Base-by-base conservation (phyloP, 2,888 invertebrate species). In the Spodoptera littoralis region DNA sequence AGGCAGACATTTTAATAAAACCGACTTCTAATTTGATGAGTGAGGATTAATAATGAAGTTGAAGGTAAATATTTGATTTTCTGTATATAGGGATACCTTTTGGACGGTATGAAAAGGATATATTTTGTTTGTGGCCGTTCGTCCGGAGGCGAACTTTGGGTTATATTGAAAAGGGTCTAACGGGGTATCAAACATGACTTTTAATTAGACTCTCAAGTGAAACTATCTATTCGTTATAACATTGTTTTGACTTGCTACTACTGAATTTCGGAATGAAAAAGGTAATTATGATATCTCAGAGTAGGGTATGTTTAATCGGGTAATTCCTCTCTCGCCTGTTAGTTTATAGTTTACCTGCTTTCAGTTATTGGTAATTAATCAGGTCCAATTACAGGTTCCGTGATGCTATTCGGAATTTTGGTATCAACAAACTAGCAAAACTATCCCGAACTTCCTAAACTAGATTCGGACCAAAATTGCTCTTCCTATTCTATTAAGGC, bases 21-120 rank as follows among this genome's bases (percentile, higher is more conserved):
- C 43, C 1, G 1, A 43, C 27, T 48, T 55, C 8, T 47, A 53
- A 72, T 75, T 70, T 65, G 30, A 64, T 55, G 57, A 48, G 50
- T 30, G 45, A 30, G 18, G 27, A 56, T 74, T 63, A 60, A 69
- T 72, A 70, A 70, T 70, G 30, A 58, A 75, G 42, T 60, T 55
- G 48, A 57, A 60, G 22, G 57, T 70, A 64, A 75, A 76, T 70
- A 70, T 70, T 70, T 72, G 72, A 70, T 70, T 55, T 75, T 65
- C 53, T 43, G 24, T 45, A 47, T 71, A 46, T 36, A 54, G 22
- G 22, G 56, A 44, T 73, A 74, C 59, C 56, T 63, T 60, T 63
- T 13, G 22, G 30, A 47, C 12, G 54, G 41, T n/a, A 45, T 47
- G 62, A 52, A 65, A 62, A 60, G 59, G 51, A 72, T 76, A 67